Evolutionary conservation across 2,888 invertebrate genomes (phyloP).

Genomic region (Lithophane leautieri): DNA sequence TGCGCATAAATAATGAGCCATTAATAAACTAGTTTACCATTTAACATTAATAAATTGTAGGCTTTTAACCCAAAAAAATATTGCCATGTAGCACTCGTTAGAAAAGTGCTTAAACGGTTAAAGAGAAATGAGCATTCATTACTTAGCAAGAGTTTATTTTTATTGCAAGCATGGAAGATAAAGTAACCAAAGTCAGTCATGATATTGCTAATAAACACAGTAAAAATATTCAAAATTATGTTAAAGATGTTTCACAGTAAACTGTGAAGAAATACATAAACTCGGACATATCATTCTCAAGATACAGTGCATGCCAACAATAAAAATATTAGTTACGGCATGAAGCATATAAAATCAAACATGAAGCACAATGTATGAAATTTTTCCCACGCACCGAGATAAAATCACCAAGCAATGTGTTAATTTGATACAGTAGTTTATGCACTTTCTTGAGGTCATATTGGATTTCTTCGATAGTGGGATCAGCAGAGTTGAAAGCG

Average conservation of each 20-base stretch:
- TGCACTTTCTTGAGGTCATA: conserved; percentile 45
- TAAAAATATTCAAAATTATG: not conserved
- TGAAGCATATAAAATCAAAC: conserved; percentile 46
- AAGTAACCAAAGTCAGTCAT: not conserved
- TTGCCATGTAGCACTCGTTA: conserved; percentile 13
- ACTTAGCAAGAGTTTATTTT: not conserved
- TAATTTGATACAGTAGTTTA: conserved; percentile 52
- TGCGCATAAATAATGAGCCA: conserved; percentile 16
- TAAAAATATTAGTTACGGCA: conserved; percentile 57
- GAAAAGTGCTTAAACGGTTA: conserved; percentile 19
- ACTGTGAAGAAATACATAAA: not conserved
- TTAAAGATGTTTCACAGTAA: not conserved
- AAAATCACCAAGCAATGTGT: conserved; percentile 49
- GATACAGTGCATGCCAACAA: conserved; percentile 46
- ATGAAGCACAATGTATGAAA: conserved; percentile 39
- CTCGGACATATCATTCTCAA: conserved; percentile 3
- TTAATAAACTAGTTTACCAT: conserved; percentile 45
- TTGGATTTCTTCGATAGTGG: conserved; percentile 12
- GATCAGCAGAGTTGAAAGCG: conserved; percentile 3
- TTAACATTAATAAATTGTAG: too few species aligned
- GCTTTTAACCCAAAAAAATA: conserved; percentile 53
- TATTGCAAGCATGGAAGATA: not conserved
- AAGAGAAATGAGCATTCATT: not conserved
- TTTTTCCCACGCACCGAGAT: conserved; percentile 59
- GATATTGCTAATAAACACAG: not conserved